These are phyloP conservation scores for Rhipidura dahli DNA, from an alignment of 2,113 vertebrate genomes.

Conservation along the genomic window DNA sequence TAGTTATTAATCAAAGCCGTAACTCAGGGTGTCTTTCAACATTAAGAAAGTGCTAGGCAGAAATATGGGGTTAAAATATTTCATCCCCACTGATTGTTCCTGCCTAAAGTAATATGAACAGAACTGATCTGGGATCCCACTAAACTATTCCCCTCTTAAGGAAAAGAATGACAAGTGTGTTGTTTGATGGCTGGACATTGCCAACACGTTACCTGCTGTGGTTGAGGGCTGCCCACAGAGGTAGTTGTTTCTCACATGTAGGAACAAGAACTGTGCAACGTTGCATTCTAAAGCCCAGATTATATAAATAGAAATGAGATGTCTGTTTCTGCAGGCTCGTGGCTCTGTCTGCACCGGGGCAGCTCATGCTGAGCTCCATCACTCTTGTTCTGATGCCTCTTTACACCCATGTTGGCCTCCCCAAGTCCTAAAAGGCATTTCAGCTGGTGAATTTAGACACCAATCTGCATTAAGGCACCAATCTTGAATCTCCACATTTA, in stretches of 20 bases:
- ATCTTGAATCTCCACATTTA: rapidly evolving
- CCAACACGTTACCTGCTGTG: not conserved
- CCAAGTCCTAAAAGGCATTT: not conserved
- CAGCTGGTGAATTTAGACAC: not conserved
- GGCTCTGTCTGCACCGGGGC: rapidly evolving
- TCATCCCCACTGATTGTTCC: not conserved
- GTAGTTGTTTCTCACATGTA: not conserved
- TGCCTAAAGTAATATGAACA: not conserved
- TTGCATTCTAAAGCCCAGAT: not conserved
- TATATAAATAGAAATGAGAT: not conserved
- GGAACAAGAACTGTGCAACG: not conserved
- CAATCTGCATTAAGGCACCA: not conserved
- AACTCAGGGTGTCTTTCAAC: not conserved
- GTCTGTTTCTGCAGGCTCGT: not conserved
- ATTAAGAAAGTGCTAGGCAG: not conserved
- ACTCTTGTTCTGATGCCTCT: not conserved
- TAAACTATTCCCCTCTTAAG: not conserved
- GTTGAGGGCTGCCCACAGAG: not conserved
- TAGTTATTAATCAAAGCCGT: not conserved
- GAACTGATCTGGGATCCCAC: not conserved
- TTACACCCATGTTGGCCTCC: rapidly evolving
- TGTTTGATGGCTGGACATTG: not conserved
- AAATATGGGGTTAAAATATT: not conserved
- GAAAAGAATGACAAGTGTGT: rapidly evolving
- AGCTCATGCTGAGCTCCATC: not conserved